phyloP scores from a whole-genome alignment of 2,888 invertebrate genomes.

The Micropterix aruncella region DNA sequence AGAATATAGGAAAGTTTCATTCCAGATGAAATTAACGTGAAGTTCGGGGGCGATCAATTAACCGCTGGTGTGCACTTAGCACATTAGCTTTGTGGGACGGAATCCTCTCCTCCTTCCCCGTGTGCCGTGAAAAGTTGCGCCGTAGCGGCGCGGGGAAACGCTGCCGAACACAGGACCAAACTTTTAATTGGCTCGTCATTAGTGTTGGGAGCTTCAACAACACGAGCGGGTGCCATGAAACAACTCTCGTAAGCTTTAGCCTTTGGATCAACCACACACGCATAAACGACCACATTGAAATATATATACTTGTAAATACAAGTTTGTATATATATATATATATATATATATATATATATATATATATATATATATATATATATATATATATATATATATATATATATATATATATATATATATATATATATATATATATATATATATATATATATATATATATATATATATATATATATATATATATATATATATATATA shows the following conservation, averaged over 20 bases:
- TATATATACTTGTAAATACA: not conserved
- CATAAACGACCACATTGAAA: no score
- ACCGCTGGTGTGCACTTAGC: not conserved
- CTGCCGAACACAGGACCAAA: constrained; percentile 29
- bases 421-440: not conserved
- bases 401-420: no score
- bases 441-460: not conserved
- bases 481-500: not conserved
- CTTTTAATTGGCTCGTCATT: constrained; percentile 44
- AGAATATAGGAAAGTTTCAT: no score
- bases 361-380: no score
- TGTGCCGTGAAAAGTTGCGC: not conserved
- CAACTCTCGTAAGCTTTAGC: no score
- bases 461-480: not conserved
- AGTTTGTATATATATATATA: no score
- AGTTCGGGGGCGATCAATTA: no score
- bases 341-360: not conserved
- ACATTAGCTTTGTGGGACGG: not conserved
- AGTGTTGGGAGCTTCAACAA: constrained; percentile 38
- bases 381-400: no score
- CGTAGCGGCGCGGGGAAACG: constrained; percentile 21
- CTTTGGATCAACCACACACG: no score
- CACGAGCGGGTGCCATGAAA: constrained; percentile 17
- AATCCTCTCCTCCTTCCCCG: not conserved
- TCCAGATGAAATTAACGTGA: no score